phyloP scores from a whole-genome alignment of 2,113 vertebrate species.

The Lophius piscatorius region DNA sequence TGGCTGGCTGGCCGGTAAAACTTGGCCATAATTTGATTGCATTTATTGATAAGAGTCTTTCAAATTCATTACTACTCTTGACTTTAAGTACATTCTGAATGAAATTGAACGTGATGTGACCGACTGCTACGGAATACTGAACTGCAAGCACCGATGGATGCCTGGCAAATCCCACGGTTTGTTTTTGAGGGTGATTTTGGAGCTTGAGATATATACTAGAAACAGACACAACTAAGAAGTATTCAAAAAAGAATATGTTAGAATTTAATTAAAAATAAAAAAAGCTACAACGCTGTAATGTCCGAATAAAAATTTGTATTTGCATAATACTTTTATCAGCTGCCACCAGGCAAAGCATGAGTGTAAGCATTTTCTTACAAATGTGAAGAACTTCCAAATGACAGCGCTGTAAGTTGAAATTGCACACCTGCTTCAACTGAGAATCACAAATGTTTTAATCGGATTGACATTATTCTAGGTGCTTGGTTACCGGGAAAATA shows the following conservation, averaged over 20 bases:
- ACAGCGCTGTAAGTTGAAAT: background rate
- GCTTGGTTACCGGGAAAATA: conserved; percentile 58
- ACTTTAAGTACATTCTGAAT: background rate
- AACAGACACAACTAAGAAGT: too few relatives aligned
- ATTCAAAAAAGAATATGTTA: too few relatives aligned
- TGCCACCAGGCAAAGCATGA: too few relatives aligned
- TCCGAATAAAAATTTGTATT: too few relatives aligned
- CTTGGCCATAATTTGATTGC: background rate
- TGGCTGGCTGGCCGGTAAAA: background rate
- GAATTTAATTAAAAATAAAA: too few relatives aligned
- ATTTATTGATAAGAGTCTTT: conserved; percentile 10
- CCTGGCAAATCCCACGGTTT: too few relatives aligned
- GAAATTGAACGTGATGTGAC: conserved; percentile 8
- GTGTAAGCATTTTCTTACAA: too few relatives aligned
- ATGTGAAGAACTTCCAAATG: too few relatives aligned
- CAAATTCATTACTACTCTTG: conserved; percentile 5
- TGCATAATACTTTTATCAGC: too few relatives aligned
- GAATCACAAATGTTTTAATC: background rate
- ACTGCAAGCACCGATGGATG: background rate
- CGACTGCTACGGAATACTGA: background rate
- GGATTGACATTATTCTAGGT: conserved; percentile 14
- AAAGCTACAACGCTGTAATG: too few relatives aligned
- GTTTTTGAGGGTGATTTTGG: too few relatives aligned
- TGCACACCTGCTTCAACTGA: conserved; percentile 4
- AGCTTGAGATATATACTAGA: too few relatives aligned